Base-by-base conservation (phyloP, 1,140 invertebrate species). In the Aphelenchoides avenae region DNA sequence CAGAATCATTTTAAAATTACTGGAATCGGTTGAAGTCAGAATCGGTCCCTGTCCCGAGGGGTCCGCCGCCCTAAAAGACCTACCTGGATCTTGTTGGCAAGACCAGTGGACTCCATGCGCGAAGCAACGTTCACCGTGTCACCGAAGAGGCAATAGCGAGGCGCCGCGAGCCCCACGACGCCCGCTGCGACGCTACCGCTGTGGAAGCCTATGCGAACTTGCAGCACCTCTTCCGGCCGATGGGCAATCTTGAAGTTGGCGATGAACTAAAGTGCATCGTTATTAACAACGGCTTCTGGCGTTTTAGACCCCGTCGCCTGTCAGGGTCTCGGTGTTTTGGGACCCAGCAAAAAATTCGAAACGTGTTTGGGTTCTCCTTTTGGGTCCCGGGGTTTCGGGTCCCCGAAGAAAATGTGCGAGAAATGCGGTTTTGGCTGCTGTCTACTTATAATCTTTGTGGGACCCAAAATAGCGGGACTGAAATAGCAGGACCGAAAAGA, bases 171-270 rank as follows among this genome's bases (percentile, higher is more conserved):
- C 1, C 89, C 89, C 6, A 91, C 89, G 4, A 92, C 87, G 0
- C 89, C 89, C 0, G 89, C 88, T 70, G 89, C 89, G 29, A 88
- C 86, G 0, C 86, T 85, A 3, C 88, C 87, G 49, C 88, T 87
- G 80, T 98, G 93, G 63, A 97, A 84, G 30, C 93, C 93, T 66
- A 97, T 96, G 55, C 93, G 81, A 1, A 97, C 30, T 43, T 43
- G n/a, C 66, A 89, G 85, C 56, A 89, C 86, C 55, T 89, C 86
- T 27, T 85, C 82, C 0, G 89, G 89, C 47, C 86, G 80, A 78
- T 97, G 91, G 13, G 86, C 84, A 67, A 96, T 94, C 44, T 84
- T 84, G 80, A 97, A 97, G 41, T 85, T 86, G 67, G 85, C 82
- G 3, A 97, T 88, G 15, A 86, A 86, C 54, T 87, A 83, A 44